These are phyloP conservation scores for Chaetodon trifascialis DNA, from an alignment of 2,113 vertebrate species.

Conservation along the genomic window DNA sequence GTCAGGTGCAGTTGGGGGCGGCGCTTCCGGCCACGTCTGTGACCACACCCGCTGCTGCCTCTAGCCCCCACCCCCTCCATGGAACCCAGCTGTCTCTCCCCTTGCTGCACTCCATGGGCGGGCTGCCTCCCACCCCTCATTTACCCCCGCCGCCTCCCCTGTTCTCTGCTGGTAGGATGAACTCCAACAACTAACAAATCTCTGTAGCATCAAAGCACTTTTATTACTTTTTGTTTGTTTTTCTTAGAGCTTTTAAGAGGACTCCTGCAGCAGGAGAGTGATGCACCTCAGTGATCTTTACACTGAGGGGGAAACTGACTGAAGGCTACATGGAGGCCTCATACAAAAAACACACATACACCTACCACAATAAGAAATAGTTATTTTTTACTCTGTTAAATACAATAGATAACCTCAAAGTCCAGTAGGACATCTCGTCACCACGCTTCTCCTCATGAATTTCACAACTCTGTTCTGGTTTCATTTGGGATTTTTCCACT, in stretches of 20 bases:
- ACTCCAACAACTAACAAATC: constrained; percentile 84
- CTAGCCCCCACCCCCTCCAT: constrained; percentile 70
- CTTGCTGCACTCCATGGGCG: constrained; percentile 83
- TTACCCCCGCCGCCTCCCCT: constrained; percentile 87
- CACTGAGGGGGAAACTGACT: constrained; percentile 41
- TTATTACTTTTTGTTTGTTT: constrained; percentile 63
- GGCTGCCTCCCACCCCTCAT: constrained; percentile 83
- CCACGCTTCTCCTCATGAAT: constrained; percentile 48
- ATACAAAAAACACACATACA: constrained; percentile 50
- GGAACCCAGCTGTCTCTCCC: constrained; percentile 80
- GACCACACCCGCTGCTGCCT: constrained; percentile 71
- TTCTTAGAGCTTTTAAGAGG: constrained; percentile 55
- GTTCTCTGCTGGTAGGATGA: constrained; percentile 89
- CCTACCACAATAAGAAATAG: constrained; percentile 59
- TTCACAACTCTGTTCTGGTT: constrained; percentile 53
- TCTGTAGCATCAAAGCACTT: constrained; percentile 69
- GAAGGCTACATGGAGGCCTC: constrained; percentile 57
- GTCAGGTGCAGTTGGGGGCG: constrained; percentile 56
- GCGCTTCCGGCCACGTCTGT: constrained; percentile 47
- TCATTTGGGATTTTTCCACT: constrained; percentile 44
- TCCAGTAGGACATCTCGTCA: constrained; percentile 58
- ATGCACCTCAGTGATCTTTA: constrained; percentile 58
- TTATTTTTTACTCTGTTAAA: constrained; percentile 76
- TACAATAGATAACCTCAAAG: constrained; percentile 77
- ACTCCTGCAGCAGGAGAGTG: constrained; percentile 56